phyloP scores from a whole-genome alignment of 2,888 invertebrate species.

The Nasonia oneida region DNA sequence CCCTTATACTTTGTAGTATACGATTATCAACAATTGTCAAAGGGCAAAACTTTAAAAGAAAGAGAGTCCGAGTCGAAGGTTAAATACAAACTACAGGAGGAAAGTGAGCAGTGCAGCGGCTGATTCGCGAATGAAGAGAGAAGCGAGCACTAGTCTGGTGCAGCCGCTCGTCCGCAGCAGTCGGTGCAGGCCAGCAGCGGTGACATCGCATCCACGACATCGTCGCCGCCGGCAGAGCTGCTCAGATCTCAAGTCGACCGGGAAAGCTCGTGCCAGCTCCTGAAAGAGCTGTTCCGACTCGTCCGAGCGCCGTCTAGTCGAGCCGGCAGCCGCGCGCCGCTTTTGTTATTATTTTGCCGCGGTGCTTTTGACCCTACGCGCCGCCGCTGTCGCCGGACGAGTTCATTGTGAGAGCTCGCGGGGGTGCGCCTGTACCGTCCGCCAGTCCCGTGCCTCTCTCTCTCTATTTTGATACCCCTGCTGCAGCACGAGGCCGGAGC shows the following conservation, averaged over 20 bases:
- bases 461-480: not conserved
- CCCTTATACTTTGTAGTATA: not conserved
- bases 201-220: not conserved
- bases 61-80: not conserved
- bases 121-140: constrained; percentile 72
- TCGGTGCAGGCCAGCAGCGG: not conserved
- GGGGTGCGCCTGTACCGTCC: constrained; percentile 4
- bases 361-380: constrained; percentile 77
- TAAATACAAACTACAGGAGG: not conserved
- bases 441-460: not conserved
- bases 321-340: constrained; percentile 38
- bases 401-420: constrained; percentile 75
- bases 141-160: constrained; percentile 29
- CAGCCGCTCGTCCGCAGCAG: not conserved
- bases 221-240: not conserved
- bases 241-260: not conserved
- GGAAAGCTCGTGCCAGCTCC: not conserved
- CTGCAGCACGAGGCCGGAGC: not conserved
- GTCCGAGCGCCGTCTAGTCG: not conserved
- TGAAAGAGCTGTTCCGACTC: not conserved
- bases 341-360: constrained; percentile 78
- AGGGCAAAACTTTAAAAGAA: not conserved
- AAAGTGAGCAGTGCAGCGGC: constrained; percentile 53
- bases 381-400: constrained; percentile 69
- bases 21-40: not conserved